Base-by-base conservation (phyloP, 2,113 vertebrate species). In the Panurus biarmicus region DNA sequence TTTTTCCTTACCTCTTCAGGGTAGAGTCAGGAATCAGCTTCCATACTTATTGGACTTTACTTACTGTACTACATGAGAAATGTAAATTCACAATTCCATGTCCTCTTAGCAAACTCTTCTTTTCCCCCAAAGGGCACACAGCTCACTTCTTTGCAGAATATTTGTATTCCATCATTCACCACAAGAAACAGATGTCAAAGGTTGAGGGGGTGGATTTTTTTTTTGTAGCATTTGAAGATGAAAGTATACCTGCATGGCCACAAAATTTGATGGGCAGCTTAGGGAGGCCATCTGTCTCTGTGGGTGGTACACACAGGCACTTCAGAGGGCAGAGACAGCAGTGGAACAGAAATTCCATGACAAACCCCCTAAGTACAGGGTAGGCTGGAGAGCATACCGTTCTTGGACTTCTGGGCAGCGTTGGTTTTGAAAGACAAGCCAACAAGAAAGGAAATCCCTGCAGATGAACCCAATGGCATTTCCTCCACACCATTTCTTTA, bases 241-340 rank as follows among this genome's bases (percentile, higher is more conserved):
- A 85, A 94, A 95, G 91, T 33, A n/a, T n/a, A 80, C 48, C 60
- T 64, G 77, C 56, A 50, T 0, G 10, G 72, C 82, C 93, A 91
- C 87, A 90, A 61, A 90, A 80, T 95, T 96, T 91, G 75, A 77
- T 93, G 48, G 6, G 87, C 75, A 84, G 82, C 73, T 94, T 45
- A 61, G 57, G 40, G 57, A 77, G 79, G 78, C 79, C 93, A 84
- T 88, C 85, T 95, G 87, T 71, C 91, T 80, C 90, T 2, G 72
- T 95, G 92, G 95, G 96, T 95, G 94, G 93, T 35, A 84, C 28
- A 36, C 40, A 60, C 25, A 36, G 31, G 44, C 17, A 5, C 69
- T 72, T 61, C 31, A 44, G 69, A 94, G 83, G 69, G 69, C 87
- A 93, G 1, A 0, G 23, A 64, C 75, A 85, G 51, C 67, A 51